Base-by-base conservation (phyloP, 35 echinoderm and acorn worm genomes). In the Antedon bifida region DNA sequence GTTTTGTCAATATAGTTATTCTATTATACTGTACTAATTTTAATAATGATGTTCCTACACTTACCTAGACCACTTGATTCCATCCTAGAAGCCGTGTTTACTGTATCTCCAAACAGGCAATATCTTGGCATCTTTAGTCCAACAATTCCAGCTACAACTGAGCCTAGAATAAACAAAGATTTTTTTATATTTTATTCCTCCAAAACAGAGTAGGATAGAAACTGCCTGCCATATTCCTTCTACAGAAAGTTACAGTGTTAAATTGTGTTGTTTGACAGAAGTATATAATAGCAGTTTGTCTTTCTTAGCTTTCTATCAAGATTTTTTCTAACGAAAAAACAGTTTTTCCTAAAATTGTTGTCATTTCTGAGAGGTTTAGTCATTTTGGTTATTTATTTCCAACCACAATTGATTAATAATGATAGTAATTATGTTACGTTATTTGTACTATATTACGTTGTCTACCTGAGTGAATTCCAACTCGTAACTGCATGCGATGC, bases 401-500 rank as follows among this genome's bases (percentile, higher is more conserved):
- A 64, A 64, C 9, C 26, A 64, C 51, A 12, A 11, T 12, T 16
- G 2, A 64, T 19, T 19, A 26, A 64, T 64, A 26, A n/a, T n/a
- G n/a, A n/a, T n/a, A n/a, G n/a, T 44, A 14, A 5, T 5, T 44
- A 5, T 8, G 14, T 44, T 8, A 14, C 14, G 39, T 44, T 14
- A 44, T 26, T 7, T 64, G 9, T 82, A 82, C 9, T 36, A 45
- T 34, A 7, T 75, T 23, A 17, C 1, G n/a, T 23, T 8, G 19
- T 39, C 30, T 82, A 90, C 92, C 92, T 78, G 88, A 86, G 36
- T 95, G 85, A 36, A 95, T 82, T 23, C 92, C 92, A 34, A 95
- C 80, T 30, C 92, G 74, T 32, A 95, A 85, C 14, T 83, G 36
- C 28, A 95, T 77, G 13, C 51, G 45, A 17, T 46, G 29, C 29